Evolutionary conservation across 2,888 invertebrate genomes (phyloP), one percentile per base, ranked within the genome.

Genomic region (Aelia acuminata): DNA sequence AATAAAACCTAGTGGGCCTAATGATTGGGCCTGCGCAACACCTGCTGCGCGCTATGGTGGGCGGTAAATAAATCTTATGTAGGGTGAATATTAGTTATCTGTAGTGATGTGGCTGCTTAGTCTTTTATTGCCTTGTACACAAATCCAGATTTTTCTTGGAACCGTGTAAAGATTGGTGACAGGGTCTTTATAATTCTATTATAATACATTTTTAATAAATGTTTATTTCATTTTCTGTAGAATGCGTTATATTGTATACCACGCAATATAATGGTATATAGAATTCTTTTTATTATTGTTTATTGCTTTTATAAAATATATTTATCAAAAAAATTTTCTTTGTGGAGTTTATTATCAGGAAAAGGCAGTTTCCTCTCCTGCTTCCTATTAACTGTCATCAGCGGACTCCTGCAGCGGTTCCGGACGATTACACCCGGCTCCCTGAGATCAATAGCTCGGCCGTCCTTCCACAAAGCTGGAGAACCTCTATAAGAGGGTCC

Each of bases 1-100:
- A 80, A 80, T 47, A 80, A 80, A 80, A 80, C 80, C 43, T 80
- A 80, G 80, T n/a, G 43, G n/a, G 43, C n/a, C 80, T 80, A 80
- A 80, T 80, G 80, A 80, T 80, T 43, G n/a, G 7, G 80, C 80
- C 80, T 80, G 80, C 43, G 80, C 80, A 13, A 80, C 80, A 80
- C 43, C 80, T 80, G 80, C 3, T 43, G 63, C 57, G 26, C 57
- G 0, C 26, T 26, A 13, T 13, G 26, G 57, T 26, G 26, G 26
- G 26, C 2, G 57, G 26, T 70, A 70, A 70, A 70, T 70, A 70
- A 31, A 70, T 35, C 63, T 35, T n/a, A n/a, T n/a, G n/a, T n/a
- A n/a, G n/a, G n/a, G n/a, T n/a, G n/a, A n/a, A n/a, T n/a, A n/a
- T n/a, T n/a, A n/a, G n/a, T n/a, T n/a, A n/a, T n/a, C n/a, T n/a